Conservation (phyloP, 2,797 vertebrate species). For the Myotis findleyi region DNA sequence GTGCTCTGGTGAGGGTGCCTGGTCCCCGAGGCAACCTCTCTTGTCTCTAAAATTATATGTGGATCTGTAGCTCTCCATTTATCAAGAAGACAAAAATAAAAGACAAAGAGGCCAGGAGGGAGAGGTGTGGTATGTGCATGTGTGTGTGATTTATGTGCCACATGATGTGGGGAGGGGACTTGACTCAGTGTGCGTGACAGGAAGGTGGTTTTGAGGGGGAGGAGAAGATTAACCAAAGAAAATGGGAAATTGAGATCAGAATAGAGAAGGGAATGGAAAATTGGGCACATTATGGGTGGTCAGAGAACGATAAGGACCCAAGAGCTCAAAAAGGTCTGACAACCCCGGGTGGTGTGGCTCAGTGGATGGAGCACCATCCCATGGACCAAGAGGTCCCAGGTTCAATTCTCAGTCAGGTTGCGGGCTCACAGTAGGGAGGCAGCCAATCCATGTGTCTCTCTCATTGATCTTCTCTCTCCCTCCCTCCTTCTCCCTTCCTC, state of each 20-base stretch:
- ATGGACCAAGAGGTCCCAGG: not conserved
- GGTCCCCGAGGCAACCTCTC: not conserved
- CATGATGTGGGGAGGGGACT: not conserved
- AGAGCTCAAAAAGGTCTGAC: not conserved
- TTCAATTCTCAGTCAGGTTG: too few relatives aligned
- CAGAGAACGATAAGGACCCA: not conserved
- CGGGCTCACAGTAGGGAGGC: too few relatives aligned
- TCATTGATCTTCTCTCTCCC: not conserved
- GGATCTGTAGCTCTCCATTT: not conserved
- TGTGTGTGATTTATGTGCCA: not conserved
- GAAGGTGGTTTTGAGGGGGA: not conserved
- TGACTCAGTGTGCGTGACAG: not conserved
- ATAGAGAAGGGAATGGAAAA: slow-evolving; percentile 1
- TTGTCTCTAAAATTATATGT: not conserved
- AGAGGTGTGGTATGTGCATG: too few relatives aligned
- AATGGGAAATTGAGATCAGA: slow-evolving; percentile 39
- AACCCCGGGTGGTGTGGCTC: not conserved
- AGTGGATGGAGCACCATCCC: not conserved
- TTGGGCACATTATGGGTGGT: not conserved
- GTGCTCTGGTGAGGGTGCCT: not conserved
- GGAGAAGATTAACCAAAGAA: not conserved
- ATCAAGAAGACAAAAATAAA: not conserved
- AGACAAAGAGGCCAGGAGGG: not conserved
- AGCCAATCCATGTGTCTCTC: not conserved
- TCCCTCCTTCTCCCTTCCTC: not conserved